Evolutionary conservation across 1,140 invertebrate genomes (phyloP).

Genomic region (Meloidogyne chitwoodi): DNA sequence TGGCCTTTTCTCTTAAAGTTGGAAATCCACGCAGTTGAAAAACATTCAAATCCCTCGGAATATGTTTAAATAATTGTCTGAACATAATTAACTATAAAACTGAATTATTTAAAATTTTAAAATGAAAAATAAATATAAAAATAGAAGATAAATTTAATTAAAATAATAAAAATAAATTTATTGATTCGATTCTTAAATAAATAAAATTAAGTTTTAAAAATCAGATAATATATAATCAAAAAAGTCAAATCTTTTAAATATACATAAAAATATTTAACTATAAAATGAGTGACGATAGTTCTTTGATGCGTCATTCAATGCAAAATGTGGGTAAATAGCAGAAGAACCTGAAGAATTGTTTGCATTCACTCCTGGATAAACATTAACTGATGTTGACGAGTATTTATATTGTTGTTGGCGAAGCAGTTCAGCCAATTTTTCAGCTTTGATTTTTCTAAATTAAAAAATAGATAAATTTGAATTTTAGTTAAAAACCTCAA

Average conservation of each 20-base stretch:
- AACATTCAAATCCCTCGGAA: not conserved
- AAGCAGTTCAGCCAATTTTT: slow-evolving; percentile 29
- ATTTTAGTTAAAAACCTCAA: slow-evolving; percentile 13
- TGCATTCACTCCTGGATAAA: not conserved
- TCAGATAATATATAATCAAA: not conserved
- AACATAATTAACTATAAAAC: no score
- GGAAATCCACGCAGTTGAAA: not conserved
- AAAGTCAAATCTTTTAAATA: not conserved
- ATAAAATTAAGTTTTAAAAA: no score
- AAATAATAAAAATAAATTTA: no score
- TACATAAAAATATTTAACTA: not conserved
- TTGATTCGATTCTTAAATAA: no score
- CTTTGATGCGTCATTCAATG: not conserved
- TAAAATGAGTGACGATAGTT: slow-evolving; percentile 32
- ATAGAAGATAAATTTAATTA: no score
- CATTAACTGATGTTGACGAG: not conserved
- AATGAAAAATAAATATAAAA: no score
- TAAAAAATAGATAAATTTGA: slow-evolving; percentile 8
- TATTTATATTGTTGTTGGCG: slow-evolving; percentile 27
- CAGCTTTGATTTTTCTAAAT: slow-evolving; percentile 31
- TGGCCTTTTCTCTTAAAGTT: slow-evolving; percentile 11
- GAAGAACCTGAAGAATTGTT: not conserved
- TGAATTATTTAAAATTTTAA: no score
- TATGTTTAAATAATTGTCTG: not conserved
- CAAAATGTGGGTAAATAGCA: not conserved